phyloP scores from a whole-genome alignment of 2,113 vertebrate species.

The Ictalurus punctatus region DNA sequence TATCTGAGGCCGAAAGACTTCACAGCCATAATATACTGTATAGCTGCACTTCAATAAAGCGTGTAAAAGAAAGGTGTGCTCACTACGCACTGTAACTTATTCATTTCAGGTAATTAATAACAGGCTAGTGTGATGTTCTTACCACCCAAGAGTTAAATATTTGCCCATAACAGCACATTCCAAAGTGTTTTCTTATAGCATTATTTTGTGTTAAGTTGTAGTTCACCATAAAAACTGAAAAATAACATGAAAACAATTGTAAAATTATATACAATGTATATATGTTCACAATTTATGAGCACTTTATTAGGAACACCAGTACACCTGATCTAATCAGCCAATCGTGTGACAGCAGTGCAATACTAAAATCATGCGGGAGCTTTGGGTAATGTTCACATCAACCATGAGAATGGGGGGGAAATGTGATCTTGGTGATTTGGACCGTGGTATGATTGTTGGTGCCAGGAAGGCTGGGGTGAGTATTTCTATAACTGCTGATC shows the following conservation, averaged over 20 bases:
- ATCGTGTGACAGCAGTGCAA: too few relatives aligned
- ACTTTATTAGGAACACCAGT: too few relatives aligned
- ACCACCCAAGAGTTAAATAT: neutral
- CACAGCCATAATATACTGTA: neutral
- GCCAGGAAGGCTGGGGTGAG: too few relatives aligned
- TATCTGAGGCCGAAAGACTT: neutral
- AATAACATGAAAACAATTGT: too few relatives aligned
- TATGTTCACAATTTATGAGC: too few relatives aligned
- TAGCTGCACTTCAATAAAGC: neutral
- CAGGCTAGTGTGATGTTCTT: neutral
- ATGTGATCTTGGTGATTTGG: neutral
- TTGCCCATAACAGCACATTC: neutral
- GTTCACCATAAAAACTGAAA: too few relatives aligned
- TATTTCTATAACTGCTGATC: too few relatives aligned
- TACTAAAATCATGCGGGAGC: too few relatives aligned
- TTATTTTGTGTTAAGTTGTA: neutral
- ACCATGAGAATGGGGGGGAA: too few relatives aligned
- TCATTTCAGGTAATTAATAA: neutral
- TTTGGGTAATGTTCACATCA: too few relatives aligned
- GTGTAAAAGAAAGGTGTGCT: neutral
- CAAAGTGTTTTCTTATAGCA: neutral
- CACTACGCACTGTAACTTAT: neutral
- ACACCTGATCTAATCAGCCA: too few relatives aligned
- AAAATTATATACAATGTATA: too few relatives aligned
- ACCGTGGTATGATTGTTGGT: neutral